Evolutionary conservation across 2,797 vertebrate species (phyloP).

Genomic region (Ceryle rudis): DNA sequence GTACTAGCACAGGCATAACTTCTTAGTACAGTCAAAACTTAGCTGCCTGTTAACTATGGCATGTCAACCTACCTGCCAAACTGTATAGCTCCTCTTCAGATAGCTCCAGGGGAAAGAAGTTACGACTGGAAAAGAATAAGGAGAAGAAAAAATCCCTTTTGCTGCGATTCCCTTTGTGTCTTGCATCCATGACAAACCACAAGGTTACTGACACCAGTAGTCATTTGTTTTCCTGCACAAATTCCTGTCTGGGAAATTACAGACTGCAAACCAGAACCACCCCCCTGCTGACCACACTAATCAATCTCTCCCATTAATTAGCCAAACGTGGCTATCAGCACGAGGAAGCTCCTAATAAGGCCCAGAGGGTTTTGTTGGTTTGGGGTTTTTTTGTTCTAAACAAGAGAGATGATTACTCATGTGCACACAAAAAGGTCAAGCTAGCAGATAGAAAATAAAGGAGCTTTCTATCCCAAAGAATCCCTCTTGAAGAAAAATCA

Average conservation of each 20-base stretch:
- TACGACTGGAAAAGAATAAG: neutral
- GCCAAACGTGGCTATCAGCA: conserved; percentile 6
- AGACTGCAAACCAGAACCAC: neutral
- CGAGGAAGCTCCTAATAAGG: conserved; percentile 38
- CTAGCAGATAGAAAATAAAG: neutral
- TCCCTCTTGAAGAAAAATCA: neutral
- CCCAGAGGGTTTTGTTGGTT: neutral
- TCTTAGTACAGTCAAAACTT: neutral
- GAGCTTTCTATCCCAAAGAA: neutral
- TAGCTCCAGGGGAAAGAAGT: neutral
- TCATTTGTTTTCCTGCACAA: neutral
- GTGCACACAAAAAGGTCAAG: neutral
- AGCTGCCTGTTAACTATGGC: neutral
- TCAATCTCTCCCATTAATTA: neutral
- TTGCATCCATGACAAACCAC: neutral
- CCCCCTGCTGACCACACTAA: neutral
- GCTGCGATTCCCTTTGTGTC: neutral
- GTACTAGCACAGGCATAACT: neutral
- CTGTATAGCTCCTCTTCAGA: neutral
- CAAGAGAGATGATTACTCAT: neutral
- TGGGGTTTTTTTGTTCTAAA: neutral
- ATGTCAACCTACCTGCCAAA: neutral
- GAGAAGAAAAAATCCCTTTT: neutral
- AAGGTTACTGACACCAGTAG: neutral
- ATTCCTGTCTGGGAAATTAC: neutral